Percentiles rank a stretch among this genome's conserved stretches.
Evolutionary conservation across 2,113 vertebrate genomes (phyloP).

Genomic region (Collichthys lucidus): DNA sequence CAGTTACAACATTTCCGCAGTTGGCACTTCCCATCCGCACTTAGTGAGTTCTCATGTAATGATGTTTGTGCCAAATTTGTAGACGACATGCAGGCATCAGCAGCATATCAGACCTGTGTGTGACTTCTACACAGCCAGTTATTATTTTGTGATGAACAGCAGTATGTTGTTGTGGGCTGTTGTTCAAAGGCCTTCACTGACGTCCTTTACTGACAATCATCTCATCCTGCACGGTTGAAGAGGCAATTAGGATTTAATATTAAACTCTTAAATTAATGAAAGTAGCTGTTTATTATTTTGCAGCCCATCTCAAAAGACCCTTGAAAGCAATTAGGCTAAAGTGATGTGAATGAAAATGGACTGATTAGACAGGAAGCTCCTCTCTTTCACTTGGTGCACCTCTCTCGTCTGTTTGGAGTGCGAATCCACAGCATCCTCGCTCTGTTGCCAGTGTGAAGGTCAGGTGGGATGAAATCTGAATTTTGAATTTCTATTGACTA

Average conservation of each 20-base stretch:
- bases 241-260: constrained; percentile 68
- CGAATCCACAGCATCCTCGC: constrained; percentile 26
- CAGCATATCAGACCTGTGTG: constrained; percentile 12
- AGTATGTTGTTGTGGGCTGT: constrained; percentile 22
- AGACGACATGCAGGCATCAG: constrained; percentile 8
- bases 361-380: constrained; percentile 60
- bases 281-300: constrained; percentile 74
- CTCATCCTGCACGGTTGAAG: constrained; percentile 50
- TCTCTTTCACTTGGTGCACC: constrained; percentile 40
- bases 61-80: constrained; percentile 39
- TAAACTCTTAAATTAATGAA: constrained; percentile 68
- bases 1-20: constrained; percentile 9
- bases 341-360: constrained; percentile 64
- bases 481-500: constrained; percentile 69
- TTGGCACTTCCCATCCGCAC: constrained; percentile 20
- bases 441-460: constrained; percentile 68
- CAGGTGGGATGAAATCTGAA: constrained; percentile 73
- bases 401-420: constrained; percentile 47
- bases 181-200: constrained; percentile 24
- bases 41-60: constrained; percentile 22
- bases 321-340: constrained; percentile 77
- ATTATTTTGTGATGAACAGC: constrained; percentile 31
- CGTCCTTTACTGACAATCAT: constrained; percentile 63
- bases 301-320: constrained; percentile 61
- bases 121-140: neutral